phyloP scores from a whole-genome alignment of 1,140 invertebrate species.

The Cephus cinctus region DNA sequence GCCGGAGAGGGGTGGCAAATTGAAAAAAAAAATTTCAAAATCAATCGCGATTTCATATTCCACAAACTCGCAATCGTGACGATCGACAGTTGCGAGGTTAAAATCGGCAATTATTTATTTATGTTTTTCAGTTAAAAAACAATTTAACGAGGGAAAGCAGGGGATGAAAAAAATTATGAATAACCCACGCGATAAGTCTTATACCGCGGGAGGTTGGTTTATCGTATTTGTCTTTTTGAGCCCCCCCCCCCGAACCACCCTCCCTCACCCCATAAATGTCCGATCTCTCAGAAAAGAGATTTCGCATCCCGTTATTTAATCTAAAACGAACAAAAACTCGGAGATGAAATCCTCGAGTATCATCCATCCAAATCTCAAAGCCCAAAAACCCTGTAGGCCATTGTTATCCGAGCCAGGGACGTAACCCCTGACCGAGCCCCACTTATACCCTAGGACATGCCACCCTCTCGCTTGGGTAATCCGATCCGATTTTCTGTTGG shows the following conservation, averaged over 20 bases:
- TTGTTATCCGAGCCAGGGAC: too few species aligned
- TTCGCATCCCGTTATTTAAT: too few species aligned
- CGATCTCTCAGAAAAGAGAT: too few species aligned
- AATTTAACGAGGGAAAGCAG: not conserved
- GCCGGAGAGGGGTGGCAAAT: not conserved
- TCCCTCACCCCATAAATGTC: too few species aligned
- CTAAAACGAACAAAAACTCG: too few species aligned
- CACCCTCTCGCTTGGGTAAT: not conserved
- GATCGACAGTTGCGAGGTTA: not conserved
- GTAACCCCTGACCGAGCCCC: too few species aligned
- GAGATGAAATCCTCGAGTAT: too few species aligned
- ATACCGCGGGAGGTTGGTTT: not conserved
- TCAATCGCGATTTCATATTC: not conserved
- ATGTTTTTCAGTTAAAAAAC: too few species aligned
- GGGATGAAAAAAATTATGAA: not conserved
- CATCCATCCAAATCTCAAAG: too few species aligned
- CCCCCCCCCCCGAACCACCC: too few species aligned
- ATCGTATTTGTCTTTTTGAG: conserved; percentile 6
- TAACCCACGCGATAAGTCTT: not conserved
- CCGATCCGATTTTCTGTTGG: conserved; percentile 4
- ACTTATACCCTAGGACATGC: not conserved
- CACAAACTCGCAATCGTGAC: not conserved
- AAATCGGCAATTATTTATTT: too few species aligned
- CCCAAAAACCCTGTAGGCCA: too few species aligned
- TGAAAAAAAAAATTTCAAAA: not conserved